phyloP scores from a whole-genome alignment of 1,140 invertebrate genomes.

The Mycetomoellerius zeteki region DNA sequence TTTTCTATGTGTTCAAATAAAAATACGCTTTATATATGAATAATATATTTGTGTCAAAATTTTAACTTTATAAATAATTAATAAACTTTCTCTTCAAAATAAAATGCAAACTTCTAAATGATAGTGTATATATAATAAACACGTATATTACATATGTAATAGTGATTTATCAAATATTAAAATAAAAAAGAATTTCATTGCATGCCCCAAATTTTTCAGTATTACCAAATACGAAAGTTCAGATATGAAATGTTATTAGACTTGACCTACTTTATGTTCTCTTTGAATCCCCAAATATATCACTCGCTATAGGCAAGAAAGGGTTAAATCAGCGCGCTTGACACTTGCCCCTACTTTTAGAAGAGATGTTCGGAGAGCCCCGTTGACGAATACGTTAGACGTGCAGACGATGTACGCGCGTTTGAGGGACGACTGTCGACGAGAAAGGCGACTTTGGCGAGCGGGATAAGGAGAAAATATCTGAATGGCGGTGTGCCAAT shows the following conservation, averaged over 20 bases:
- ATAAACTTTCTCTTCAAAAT: too few relatives aligned
- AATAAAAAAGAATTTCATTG: background rate
- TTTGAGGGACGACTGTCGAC: slow-evolving; percentile 51
- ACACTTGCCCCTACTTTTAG: background rate
- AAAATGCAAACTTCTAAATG: too few relatives aligned
- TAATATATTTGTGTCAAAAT: too few relatives aligned
- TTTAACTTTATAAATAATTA: too few relatives aligned
- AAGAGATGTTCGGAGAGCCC: slow-evolving; percentile 10
- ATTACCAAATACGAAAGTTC: background rate
- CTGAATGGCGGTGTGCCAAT: slow-evolving; percentile 64
- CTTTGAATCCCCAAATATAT: slow-evolving; percentile 27
- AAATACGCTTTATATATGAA: background rate
- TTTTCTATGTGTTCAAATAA: slow-evolving; percentile 1
- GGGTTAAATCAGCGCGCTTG: slow-evolving; percentile 39
- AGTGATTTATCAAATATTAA: background rate
- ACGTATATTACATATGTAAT: background rate
- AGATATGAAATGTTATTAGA: slow-evolving; percentile 19
- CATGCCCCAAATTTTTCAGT: background rate
- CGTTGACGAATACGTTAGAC: slow-evolving; percentile 51
- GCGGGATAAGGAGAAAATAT: slow-evolving; percentile 54
- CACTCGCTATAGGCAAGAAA: slow-evolving; percentile 8
- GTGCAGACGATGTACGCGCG: slow-evolving; percentile 35
- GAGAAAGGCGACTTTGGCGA: slow-evolving; percentile 42
- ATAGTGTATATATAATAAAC: too few relatives aligned
- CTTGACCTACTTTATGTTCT: background rate